Conservation (phyloP, 2,888 invertebrate genomes). For the Lepeophtheirus nordmannii region DNA sequence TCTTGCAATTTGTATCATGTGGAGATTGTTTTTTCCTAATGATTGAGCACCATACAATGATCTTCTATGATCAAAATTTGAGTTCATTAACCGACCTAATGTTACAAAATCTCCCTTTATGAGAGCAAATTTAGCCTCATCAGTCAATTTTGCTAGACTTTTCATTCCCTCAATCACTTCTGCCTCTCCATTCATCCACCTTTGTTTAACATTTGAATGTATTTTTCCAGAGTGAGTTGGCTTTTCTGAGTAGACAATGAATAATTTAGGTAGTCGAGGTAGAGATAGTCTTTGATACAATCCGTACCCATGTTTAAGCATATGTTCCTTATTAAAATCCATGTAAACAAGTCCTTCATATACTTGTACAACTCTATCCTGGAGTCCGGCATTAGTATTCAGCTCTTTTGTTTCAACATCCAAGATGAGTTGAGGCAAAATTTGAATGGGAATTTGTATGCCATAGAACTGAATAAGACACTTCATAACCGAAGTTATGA, state of each 20-base stretch:
- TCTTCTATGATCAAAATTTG: too few species aligned
- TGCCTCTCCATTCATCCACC: constrained; percentile 27
- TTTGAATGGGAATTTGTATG: constrained; percentile 27
- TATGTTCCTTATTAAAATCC: constrained; percentile 28
- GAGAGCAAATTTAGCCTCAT: too few species aligned
- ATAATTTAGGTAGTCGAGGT: constrained; percentile 27
- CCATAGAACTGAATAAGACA: constrained; percentile 29
- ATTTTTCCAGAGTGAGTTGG: constrained; percentile 29
- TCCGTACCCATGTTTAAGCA: constrained; percentile 28
- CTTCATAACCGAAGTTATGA: constrained; percentile 29
- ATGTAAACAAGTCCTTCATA: constrained; percentile 30
- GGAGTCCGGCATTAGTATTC: constrained; percentile 29
- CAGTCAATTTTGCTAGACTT: too few species aligned
- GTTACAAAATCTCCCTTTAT: too few species aligned
- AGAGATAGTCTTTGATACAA: constrained; percentile 27
- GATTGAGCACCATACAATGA: too few species aligned
- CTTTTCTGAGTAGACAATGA: constrained; percentile 28
- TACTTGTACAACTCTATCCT: constrained; percentile 30
- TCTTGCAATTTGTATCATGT: too few species aligned
- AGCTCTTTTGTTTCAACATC: constrained; percentile 29
- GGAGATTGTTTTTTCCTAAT: too few species aligned
- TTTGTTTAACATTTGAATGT: constrained; percentile 28
- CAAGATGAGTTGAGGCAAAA: constrained; percentile 29
- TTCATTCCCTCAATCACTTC: background rate
- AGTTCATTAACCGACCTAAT: too few species aligned